Evolutionary conservation across 2,113 vertebrate species (phyloP), one percentile per base, ranked within the genome.

Genomic region (Lucifuga dentata): DNA sequence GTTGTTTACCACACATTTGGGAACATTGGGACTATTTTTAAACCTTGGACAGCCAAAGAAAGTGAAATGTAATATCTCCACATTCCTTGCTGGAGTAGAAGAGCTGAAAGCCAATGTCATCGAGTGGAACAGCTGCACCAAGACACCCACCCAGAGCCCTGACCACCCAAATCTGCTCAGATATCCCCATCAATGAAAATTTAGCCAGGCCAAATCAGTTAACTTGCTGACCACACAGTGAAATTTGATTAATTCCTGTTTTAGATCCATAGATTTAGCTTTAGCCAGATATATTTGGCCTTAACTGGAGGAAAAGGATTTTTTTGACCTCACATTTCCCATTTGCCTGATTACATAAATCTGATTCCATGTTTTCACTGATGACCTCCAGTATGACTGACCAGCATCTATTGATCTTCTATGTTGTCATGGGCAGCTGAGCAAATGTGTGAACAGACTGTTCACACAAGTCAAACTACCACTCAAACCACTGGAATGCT

Each of bases 1-100:
- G 83, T 83, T 91, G 84, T 88, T 88, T 81, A 78, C 85, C 16
- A 51, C 60, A 35, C 68, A 60, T 78, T 85, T 84, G 35, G 11
- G 79, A 86, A 79, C 64, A 80, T 86, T 86, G 57, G 60, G 51
- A 61, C 84, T 88, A 86, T 90, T 90, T 87, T 86, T 86, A 86
- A 87, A 84, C 41, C 11, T 0, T 16, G 16, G 55, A 61, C 44
- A 50, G 76, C 74, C 77, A 81, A 78, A 85, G 80, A 86, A 80
- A 80, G 70, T 79, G 81, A 89, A 88, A 90, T 83, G 57, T 85
- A 82, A 91, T 89, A 87, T 83, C 64, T 73, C 53, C 20, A 29
- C 75, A 67, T 79, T 83, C 59, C 24, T n/a, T 61, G 49, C 75
- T 67, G 62, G 43, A 84, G 69, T 66, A 84, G 73, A 79, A 59